Evolutionary conservation across 2,797 vertebrate species (phyloP), one percentile per base, ranked within the genome.

Genomic region (Lagocephalus sceleratus): DNA sequence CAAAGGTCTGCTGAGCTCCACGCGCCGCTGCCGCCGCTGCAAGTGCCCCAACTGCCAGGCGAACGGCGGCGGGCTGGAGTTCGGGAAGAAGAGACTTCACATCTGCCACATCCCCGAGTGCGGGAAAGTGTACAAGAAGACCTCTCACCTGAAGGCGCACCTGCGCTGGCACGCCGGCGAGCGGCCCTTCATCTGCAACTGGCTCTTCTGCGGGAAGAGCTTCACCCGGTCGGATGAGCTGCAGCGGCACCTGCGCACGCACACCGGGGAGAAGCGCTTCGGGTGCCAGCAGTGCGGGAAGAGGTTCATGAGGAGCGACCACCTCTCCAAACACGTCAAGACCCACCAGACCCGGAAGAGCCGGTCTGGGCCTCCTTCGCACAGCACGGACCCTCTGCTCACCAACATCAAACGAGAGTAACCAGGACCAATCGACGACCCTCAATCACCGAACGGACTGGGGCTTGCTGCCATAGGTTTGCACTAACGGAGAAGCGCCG

Each of bases 301-400:
- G 85, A 85, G 93, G 72, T 94, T 94, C 83, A 94, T 94, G 93
- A 89, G 93, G 70, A 94, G 93, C 5, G 93, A 94, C 73, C 93
- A 94, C 75, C 92, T 94, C 61, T 92, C 93, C 71, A 94, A 94
- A 65, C 93, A 94, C 1, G 89, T 92, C 48, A 94, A 94, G 85
- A 94, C 93, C 71, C 93, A 94, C 80, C 93, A 94, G 82, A 88
- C 88, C 68, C 86, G 91, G 72, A 93, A 91, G 83, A 86, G 88
- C 52, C 86, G 91, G 47, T 82, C 83, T 3, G 83, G 85, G 39
- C 86, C 74, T 47, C 76, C 84, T 17, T 57, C 78, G 63, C 60
- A 79, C 68, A 66, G 71, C 75, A 71, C 77, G 9, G 89, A 90
- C 47, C 57, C 87, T 50, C 78, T 90, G 72, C 80, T 92, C 57